Conservation (phyloP, 2,113 vertebrate species). For the Chinchilla lanigera region DNA sequence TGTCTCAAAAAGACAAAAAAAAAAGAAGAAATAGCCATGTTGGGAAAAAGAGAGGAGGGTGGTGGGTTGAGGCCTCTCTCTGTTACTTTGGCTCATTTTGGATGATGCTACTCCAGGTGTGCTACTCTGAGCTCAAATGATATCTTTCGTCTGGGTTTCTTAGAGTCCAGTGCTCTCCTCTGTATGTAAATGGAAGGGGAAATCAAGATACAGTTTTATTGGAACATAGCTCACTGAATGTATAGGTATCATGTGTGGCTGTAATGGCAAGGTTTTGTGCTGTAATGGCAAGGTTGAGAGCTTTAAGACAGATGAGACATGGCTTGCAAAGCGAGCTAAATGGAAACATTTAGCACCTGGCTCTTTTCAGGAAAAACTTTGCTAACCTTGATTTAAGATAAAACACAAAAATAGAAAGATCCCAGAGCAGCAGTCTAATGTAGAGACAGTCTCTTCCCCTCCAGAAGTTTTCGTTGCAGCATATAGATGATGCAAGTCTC, state of each 20-base stretch:
- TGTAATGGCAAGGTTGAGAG: background rate
- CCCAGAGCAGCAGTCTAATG: background rate
- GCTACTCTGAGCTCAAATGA: background rate
- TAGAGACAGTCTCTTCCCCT: background rate
- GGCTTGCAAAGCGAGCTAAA: background rate
- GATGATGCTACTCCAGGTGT: background rate
- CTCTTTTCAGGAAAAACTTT: background rate
- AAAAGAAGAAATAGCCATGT: background rate
- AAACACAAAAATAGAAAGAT: background rate
- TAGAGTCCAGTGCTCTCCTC: background rate
- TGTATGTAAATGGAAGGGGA: background rate
- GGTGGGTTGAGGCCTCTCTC: background rate
- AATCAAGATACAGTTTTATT: slow-evolving; percentile 19
- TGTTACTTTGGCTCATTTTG: background rate
- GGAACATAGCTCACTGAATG: background rate
- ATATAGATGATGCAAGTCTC: background rate
- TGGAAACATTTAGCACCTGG: background rate
- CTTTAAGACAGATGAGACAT: background rate
- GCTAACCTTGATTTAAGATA: background rate
- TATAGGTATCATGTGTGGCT: background rate
- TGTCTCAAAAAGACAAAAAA: too few relatives aligned
- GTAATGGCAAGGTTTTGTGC: background rate
- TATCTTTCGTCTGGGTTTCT: background rate
- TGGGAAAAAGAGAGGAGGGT: background rate
- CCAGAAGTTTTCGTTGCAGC: background rate